Evolutionary conservation across 1,140 invertebrate genomes (phyloP).

Genomic region (Aradophagus sp.): DNA sequence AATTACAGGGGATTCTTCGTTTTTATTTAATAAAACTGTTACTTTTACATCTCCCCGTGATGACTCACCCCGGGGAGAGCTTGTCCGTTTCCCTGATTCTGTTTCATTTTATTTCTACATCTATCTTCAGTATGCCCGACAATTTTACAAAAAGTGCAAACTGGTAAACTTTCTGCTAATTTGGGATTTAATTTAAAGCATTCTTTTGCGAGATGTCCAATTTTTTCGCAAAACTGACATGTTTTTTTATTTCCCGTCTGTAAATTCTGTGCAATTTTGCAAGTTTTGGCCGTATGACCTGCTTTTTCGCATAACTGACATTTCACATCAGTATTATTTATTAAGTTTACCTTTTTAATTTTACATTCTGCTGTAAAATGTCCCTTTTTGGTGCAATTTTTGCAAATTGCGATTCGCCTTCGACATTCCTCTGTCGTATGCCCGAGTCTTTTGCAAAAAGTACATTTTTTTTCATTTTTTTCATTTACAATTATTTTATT

Average conservation of each 20-base stretch:
- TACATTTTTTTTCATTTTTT: not conserved
- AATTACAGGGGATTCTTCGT: no score
- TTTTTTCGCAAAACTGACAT: constrained; percentile 3
- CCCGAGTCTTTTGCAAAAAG: constrained; percentile 8
- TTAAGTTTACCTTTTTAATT: not conserved
- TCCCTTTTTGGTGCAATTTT: not conserved
- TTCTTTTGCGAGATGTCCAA: not conserved
- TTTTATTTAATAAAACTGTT: no score
- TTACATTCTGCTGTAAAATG: constrained; percentile 9
- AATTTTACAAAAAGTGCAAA: no score
- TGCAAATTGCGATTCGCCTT: not conserved
- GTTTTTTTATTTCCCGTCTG: not conserved
- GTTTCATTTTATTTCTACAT: not conserved
- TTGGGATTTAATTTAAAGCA: constrained; percentile 5
- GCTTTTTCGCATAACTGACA: not conserved
- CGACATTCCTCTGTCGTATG: constrained; percentile 2
- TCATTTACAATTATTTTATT: not conserved
- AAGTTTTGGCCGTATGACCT: constrained; percentile 8
- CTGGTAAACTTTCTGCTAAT: not conserved
- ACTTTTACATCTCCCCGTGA: no score
- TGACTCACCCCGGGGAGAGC: no score
- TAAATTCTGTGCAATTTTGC: not conserved
- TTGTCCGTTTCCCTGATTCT: no score
- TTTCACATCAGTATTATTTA: not conserved
- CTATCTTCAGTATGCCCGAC: not conserved